Base-by-base conservation (phyloP, 2,113 vertebrate genomes). In the Cyprinodon variegatus region DNA sequence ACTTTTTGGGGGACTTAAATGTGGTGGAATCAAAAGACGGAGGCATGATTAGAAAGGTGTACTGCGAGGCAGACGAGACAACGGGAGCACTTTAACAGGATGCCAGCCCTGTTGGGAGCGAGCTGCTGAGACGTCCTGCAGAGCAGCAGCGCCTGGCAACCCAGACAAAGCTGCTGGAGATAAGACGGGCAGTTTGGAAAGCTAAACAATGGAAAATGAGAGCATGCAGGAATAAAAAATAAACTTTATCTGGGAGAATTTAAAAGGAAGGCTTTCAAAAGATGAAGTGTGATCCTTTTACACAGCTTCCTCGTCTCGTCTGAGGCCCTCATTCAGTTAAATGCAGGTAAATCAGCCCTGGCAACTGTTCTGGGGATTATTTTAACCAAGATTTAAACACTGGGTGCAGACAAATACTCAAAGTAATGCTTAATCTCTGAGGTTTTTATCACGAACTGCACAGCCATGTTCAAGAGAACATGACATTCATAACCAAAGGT, bases 11-110 rank as follows among this genome's bases (percentile, higher is more conserved):
- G 87, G 82, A 29, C 75, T 67, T 69, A 83, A 90, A 86, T 81
- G 70, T 73, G 89, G 83, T 89, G 86, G 81, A 92, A 91, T 92
- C 84, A 91, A 92, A 93, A 86, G 88, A 79, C 78, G 41, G 78
- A 74, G 75, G 82, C 82, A n/a, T 70, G 72, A 90, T 91, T 93
- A 88, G 88, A 93, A 91, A 94, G 87, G 86, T 83, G 86, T 68
- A 80, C 64, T 50, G 73, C 65, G 70, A 81, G 78, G 73, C 64
- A 37, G 41, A 3, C 40, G 59, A 87, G 88, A 89, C 87, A 84
- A 90, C 76, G 65, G 83, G 71, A 86, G 83, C 78, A 71, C 77
- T 81, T 90, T 74, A 82, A 80, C 82, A 76, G 83, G 76, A 85
- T 68, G 77, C 80, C 79, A 86, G 77, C 78, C 53, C 81, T 66